Evolutionary conservation across 2,888 invertebrate genomes (phyloP).

Genomic region (Agriotes lineatus): DNA sequence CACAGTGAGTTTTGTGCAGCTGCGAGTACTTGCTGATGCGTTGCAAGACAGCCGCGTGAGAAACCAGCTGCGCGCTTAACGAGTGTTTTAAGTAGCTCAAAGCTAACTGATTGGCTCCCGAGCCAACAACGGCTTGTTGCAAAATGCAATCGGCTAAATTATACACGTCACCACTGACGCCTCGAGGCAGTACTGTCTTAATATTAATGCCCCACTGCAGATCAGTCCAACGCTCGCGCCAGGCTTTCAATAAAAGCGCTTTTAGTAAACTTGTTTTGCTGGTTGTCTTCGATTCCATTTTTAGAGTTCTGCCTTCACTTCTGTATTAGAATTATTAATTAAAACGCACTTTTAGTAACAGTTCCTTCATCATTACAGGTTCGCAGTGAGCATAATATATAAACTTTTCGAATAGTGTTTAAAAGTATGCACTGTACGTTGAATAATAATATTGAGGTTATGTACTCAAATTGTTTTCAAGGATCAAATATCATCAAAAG

Average conservation of each 20-base stretch:
- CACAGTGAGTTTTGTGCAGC: constrained; percentile 85
- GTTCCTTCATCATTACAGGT: too few relatives aligned
- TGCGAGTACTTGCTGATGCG: constrained; percentile 91
- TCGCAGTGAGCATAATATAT: too few relatives aligned
- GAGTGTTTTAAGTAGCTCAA: constrained; percentile 94
- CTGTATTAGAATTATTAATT: too few relatives aligned
- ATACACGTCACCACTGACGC: constrained; percentile 94
- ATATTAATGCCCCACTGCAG: constrained; percentile 97
- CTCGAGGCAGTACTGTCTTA: constrained; percentile 89
- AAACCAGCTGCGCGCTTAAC: constrained; percentile 89
- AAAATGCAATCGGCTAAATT: constrained; percentile 93
- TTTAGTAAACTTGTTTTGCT: constrained; percentile 87
- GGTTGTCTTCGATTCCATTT: constrained; percentile 84
- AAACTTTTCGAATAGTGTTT: too few relatives aligned
- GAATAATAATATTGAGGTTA: too few relatives aligned
- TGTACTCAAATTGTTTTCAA: too few relatives aligned
- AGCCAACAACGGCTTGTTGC: constrained; percentile 93
- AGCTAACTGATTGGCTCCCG: constrained; percentile 91
- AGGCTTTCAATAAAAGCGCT: constrained; percentile 85
- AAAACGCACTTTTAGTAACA: too few relatives aligned
- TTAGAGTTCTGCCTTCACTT: too few relatives aligned
- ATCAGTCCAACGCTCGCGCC: constrained; percentile 96
- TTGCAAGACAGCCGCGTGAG: constrained; percentile 89
- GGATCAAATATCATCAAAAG: too few relatives aligned
- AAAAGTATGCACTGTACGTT: too few relatives aligned